Percentiles rank a stretch among this genome's conserved stretches.
Conservation (phyloP, 2,888 invertebrate genomes). For the Noctua pronuba region DNA sequence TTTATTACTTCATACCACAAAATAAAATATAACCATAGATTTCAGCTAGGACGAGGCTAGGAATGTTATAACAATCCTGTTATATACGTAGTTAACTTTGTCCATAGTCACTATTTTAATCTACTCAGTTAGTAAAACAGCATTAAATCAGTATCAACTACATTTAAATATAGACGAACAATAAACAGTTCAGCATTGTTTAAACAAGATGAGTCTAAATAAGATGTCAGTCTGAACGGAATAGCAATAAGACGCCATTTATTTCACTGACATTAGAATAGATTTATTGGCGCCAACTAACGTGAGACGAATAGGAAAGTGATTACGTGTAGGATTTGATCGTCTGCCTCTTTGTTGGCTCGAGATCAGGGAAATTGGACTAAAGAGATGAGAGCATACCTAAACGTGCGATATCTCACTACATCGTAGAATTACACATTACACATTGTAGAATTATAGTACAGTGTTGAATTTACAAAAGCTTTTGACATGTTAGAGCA, state of each 20-base stretch:
- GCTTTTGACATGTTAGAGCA: no score
- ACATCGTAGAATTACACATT: no score
- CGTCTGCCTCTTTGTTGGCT: slow-evolving; percentile 30
- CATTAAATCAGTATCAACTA: slow-evolving; percentile 33
- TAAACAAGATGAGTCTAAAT: slow-evolving; percentile 51
- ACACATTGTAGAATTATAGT: no score
- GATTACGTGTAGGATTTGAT: slow-evolving; percentile 50
- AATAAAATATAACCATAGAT: not conserved
- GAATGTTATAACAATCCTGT: not conserved
- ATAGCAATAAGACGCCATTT: slow-evolving; percentile 57
- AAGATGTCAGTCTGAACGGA: slow-evolving; percentile 41
- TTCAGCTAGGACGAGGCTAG: no score
- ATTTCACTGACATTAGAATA: slow-evolving; percentile 60
- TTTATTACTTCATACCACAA: no score
- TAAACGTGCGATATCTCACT: not conserved
- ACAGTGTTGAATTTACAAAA: not conserved
- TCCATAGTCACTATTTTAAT: not conserved
- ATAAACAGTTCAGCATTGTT: slow-evolving; percentile 43
- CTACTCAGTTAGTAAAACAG: slow-evolving; percentile 4
- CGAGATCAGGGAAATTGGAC: slow-evolving; percentile 48
- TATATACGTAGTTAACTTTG: not conserved
- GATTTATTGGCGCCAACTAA: slow-evolving; percentile 48
- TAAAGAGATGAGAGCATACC: slow-evolving; percentile 2
- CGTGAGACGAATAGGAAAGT: slow-evolving; percentile 55
- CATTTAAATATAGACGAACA: slow-evolving; percentile 23